A percentile compares a stretch with the other conserved stretches of the same genome.
Evolutionary conservation across 2,888 invertebrate species (phyloP).

Genomic region (Drymonia ruficornis): DNA sequence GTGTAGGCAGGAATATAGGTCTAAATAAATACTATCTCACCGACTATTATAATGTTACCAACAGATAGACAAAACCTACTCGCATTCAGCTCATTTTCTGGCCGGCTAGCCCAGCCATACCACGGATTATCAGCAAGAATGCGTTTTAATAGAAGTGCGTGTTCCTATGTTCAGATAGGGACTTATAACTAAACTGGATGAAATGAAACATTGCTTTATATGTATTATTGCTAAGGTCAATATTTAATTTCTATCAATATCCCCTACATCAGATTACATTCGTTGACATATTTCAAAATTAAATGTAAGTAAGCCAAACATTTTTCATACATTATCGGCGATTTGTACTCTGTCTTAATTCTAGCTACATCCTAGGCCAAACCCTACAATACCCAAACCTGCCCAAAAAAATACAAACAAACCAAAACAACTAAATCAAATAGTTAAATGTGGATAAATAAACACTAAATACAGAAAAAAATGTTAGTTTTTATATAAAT

Average conservation of each 20-base stretch:
- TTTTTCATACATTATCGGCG: slow-evolving; percentile 77
- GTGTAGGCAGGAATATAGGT: too few species aligned
- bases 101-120: too few species aligned
- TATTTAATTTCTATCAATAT: slow-evolving; percentile 84
- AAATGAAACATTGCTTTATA: slow-evolving; percentile 69
- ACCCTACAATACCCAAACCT: slow-evolving; percentile 85
- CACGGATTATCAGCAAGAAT: too few species aligned
- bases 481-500: slow-evolving; percentile 68
- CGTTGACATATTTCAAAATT: slow-evolving; percentile 83
- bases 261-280: slow-evolving; percentile 85
- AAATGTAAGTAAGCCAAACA: slow-evolving; percentile 82
- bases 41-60: too few species aligned
- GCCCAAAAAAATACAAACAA: slow-evolving; percentile 77
- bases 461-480: slow-evolving; percentile 64
- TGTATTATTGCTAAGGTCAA: slow-evolving; percentile 85
- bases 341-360: slow-evolving; percentile 84
- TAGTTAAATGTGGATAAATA: slow-evolving; percentile 66
- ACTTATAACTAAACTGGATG: not conserved
- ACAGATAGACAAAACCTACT: too few species aligned
- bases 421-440: slow-evolving; percentile 64
- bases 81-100: too few species aligned
- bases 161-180: too few species aligned
- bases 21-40: too few species aligned
- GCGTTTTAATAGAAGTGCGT: too few species aligned
- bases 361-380: slow-evolving; percentile 85